Evolutionary conservation across 2,888 invertebrate genomes (phyloP), one percentile per base, ranked within the genome.

Genomic region (Callyntrura guangdongensis): DNA sequence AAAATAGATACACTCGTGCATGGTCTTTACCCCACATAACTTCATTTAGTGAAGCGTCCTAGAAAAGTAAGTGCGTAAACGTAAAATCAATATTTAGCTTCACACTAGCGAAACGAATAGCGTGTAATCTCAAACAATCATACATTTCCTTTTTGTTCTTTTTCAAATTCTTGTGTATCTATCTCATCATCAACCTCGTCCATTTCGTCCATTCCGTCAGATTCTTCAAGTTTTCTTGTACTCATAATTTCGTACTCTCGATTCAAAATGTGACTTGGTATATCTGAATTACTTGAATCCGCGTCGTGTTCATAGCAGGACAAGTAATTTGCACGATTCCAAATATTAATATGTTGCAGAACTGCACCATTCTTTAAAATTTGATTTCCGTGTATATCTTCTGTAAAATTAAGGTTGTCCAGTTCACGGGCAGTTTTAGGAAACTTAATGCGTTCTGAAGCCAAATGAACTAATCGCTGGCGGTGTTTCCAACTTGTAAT

Each of bases 401-500:
- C 22, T 0, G 25, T 22, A 45, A 20, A n/a, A 1, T 69, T n/a
- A 1, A 83, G 14, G 14, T 1, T 9, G 0, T 53, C 45, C 11
- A 59, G 47, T 1, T 74, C 56, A 8, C 0, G 11, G 3, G 0
- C 1, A 14, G 64, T 22, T 61, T 47, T 64, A 9, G 83, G 86
- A 86, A 81, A 90, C 14, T 67, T 84, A 12, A 72, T 22, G 2
- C 91, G 87, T 0, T 67, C 49, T 0, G 61, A 14, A 12, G 88
- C 87, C 0, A 91, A 1, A n/a, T 85, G 5, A 49, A 91, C 84
- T 11, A 88, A 14, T 14, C 88, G 49, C 11, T 84, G 77, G 5
- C 92, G 85, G 3, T 49, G 20, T 56, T 92, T 93, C 92, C 93
- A 93, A 8, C 59, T 69, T 8, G n/a, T 14, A 0, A 85, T 83